phyloP scores from a whole-genome alignment of 2,888 invertebrate genomes.

The Lycaena phlaeas region DNA sequence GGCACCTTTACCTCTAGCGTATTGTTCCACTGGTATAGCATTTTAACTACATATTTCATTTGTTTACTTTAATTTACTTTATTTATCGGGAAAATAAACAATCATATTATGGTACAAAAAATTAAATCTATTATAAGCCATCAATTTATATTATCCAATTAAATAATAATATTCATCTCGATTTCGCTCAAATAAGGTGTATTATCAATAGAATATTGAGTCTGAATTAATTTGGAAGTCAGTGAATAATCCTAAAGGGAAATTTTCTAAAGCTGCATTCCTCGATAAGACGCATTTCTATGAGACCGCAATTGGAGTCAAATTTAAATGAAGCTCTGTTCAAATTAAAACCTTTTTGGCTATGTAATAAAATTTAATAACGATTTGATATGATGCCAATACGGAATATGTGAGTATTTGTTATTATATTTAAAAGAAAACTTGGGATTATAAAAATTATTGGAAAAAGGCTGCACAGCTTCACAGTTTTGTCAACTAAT shows the following conservation, averaged over 20 bases:
- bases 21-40: too few species aligned
- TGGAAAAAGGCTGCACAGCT: too few species aligned
- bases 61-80: too few species aligned
- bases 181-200: constrained; percentile 29
- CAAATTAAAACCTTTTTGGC: neutral
- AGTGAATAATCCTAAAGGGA: constrained; percentile 29
- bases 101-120: too few species aligned
- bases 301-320: constrained; percentile 3
- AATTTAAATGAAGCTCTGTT: constrained; percentile 2
- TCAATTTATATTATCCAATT: too few species aligned
- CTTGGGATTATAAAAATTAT: too few species aligned
- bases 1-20: too few species aligned
- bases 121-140: too few species aligned
- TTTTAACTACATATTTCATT: too few species aligned
- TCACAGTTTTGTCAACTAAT: too few species aligned
- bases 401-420: neutral
- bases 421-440: too few species aligned
- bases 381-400: neutral
- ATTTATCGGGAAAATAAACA: too few species aligned
- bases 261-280: constrained; percentile 22
- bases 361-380: neutral
- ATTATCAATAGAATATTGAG: constrained; percentile 27
- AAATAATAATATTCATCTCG: constrained; percentile 9
- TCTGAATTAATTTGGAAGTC: constrained; percentile 28
- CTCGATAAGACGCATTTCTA: constrained; percentile 7